Evolutionary conservation across 2,797 vertebrate genomes (phyloP).

Genomic region (Psittacula echo): DNA sequence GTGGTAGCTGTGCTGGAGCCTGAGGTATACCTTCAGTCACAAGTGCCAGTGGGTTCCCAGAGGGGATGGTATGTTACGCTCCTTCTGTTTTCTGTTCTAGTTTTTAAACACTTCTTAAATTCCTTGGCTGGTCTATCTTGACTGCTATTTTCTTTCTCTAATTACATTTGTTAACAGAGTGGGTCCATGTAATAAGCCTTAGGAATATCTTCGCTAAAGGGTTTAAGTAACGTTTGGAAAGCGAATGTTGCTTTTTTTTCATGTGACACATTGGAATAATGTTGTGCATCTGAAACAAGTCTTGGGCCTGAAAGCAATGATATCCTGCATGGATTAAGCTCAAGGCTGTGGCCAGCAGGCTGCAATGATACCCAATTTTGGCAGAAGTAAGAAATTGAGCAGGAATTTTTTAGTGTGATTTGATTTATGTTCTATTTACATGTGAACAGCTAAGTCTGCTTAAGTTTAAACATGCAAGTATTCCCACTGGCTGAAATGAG

Average conservation of each 20-base stretch:
- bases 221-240: neutral
- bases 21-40: neutral
- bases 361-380: neutral
- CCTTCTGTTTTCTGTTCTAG: neutral
- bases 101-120: neutral
- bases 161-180: neutral
- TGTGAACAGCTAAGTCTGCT: neutral
- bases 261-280: fast-evolving
- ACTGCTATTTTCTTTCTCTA: neutral
- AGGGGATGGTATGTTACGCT: fast-evolving
- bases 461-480: neutral
- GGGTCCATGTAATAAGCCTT: neutral
- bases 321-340: neutral
- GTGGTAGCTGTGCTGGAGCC: neutral
- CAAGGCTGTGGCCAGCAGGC: neutral
- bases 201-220: neutral
- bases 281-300: neutral
- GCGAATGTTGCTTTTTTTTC: neutral
- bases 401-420: neutral
- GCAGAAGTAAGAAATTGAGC: neutral
- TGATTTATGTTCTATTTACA: neutral
- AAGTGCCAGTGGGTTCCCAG: neutral
- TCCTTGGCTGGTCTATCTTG: neutral
- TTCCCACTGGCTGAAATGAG: neutral
- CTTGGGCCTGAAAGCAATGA: neutral